These are phyloP conservation scores for Sylvietta virens DNA, from an alignment of 2,113 vertebrate genomes.

Conservation along the genomic window DNA sequence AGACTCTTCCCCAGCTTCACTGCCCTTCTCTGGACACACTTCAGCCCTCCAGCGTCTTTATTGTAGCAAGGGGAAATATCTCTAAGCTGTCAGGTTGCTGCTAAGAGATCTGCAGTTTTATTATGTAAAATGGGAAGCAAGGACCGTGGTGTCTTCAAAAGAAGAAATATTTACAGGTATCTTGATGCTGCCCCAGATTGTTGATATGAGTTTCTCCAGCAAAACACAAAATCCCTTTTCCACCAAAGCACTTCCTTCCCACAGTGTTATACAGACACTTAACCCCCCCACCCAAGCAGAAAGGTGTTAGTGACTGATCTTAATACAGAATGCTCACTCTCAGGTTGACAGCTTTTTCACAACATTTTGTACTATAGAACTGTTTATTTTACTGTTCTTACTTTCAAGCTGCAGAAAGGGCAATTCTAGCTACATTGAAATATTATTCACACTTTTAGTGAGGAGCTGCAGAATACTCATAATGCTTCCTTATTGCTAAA, in stretches of 20 bases:
- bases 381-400: neutral
- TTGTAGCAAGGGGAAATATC: neutral
- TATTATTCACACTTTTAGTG: neutral
- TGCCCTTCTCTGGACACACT: neutral
- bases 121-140: neutral
- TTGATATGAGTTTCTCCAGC: neutral
- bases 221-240: neutral
- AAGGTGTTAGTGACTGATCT: neutral
- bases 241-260: neutral
- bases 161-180: neutral
- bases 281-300: neutral
- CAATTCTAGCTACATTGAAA: neutral
- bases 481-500: neutral
- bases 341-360: neutral
- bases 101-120: neutral
- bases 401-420: neutral
- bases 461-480: neutral
- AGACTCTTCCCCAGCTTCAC: neutral
- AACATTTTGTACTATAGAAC: neutral
- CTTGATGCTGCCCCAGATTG: neutral
- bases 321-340: neutral
- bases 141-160: neutral
- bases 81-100: neutral
- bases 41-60: neutral
- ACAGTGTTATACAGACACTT: neutral